phyloP scores from a whole-genome alignment of 2,888 invertebrate genomes.

The Pandemis corylana region DNA sequence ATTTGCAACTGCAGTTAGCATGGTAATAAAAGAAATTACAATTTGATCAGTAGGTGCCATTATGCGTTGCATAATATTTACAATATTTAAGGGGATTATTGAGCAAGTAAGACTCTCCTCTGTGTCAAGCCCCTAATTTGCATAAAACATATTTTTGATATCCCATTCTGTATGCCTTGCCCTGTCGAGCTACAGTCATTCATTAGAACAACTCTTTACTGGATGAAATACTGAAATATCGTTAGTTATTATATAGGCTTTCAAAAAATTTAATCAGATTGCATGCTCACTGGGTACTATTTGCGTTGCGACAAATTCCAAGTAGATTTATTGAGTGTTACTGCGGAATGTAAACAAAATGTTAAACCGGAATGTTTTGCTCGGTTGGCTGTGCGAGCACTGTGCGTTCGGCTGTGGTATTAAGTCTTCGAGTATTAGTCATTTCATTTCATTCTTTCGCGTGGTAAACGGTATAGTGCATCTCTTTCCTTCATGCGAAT shows the following conservation, averaged over 20 bases:
- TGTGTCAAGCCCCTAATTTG: no score
- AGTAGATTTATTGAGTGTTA: constrained; percentile 26
- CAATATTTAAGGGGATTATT: no score
- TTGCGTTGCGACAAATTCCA: constrained; percentile 16
- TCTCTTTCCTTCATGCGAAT: not conserved
- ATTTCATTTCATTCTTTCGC: not conserved
- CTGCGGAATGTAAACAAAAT: constrained; percentile 34
- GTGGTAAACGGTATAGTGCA: not conserved
- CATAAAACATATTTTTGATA: no score
- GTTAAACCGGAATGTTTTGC: constrained; percentile 24
- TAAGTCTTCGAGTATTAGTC: not conserved
- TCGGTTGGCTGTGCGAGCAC: not conserved
- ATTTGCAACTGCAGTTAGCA: not conserved
- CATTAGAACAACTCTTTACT: no score
- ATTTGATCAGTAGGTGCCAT: not conserved
- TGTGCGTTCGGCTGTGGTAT: not conserved
- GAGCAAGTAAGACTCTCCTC: no score
- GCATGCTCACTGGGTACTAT: not conserved
- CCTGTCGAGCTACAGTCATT: no score
- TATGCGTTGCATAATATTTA: not conserved
- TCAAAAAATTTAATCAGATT: not conserved
- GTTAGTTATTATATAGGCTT: no score
- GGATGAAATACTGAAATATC: not conserved
- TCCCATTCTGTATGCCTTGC: no score
- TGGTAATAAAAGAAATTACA: not conserved